These are phyloP conservation scores for Alloscopus bannaensis DNA, from an alignment of 2,888 invertebrate genomes.

Conservation along the genomic window DNA sequence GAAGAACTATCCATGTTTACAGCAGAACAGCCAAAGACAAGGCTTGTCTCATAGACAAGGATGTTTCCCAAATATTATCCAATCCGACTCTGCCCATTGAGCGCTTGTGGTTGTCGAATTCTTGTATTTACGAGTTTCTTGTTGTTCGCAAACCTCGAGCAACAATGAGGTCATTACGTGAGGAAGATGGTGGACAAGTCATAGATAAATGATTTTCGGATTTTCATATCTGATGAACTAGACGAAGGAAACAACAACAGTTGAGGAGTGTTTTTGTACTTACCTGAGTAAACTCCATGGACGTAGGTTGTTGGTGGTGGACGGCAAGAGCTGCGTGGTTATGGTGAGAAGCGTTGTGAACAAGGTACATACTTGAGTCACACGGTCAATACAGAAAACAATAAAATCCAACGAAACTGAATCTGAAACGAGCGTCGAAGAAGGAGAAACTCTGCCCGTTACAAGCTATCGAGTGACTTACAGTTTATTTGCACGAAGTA, in stretches of 20 bases:
- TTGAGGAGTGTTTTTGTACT: constrained; percentile 22
- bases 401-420: too few species aligned
- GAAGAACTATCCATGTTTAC: background rate
- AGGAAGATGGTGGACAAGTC: background rate
- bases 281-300: constrained; percentile 67
- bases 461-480: too few species aligned
- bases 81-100: background rate
- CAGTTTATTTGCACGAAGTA: too few species aligned
- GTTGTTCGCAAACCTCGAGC: background rate
- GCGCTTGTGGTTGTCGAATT: background rate
- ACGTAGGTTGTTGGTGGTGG: constrained; percentile 54
- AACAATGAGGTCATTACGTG: constrained; percentile 8
- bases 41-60: background rate
- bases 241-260: background rate
- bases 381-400: background rate
- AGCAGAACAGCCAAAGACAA: constrained; percentile 3
- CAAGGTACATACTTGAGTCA: constrained; percentile 53
- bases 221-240: constrained; percentile 1
- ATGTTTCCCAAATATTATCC: background rate
- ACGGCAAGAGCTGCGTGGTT: constrained; percentile 58
- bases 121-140: too few species aligned
- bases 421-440: too few species aligned
- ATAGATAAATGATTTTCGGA: constrained; percentile 24
- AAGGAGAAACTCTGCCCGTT: too few species aligned
- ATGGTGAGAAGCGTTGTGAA: constrained; percentile 67